Evolutionary conservation across 2,797 vertebrate genomes (phyloP).

Genomic region (Etheostoma perlongum): DNA sequence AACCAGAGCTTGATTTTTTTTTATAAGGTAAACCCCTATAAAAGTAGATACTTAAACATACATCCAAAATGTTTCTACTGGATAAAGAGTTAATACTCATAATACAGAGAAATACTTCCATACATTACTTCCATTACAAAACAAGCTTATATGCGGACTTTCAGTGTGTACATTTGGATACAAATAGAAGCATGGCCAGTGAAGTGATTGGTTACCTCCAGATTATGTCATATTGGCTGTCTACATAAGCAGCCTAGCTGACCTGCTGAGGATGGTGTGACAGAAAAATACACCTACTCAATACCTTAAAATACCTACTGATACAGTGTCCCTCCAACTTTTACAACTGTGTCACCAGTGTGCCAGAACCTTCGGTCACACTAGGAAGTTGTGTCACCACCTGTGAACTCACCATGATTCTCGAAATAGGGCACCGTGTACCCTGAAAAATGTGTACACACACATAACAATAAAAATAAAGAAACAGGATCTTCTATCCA

Average conservation of each 20-base stretch:
- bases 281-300: not conserved
- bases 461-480: not conserved
- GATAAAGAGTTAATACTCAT: too few species aligned
- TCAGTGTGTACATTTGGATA: not conserved
- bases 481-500: not conserved
- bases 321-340: not conserved
- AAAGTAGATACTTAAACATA: too few species aligned
- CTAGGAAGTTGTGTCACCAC: conserved; percentile 27
- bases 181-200: not conserved
- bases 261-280: not conserved
- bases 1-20: too few species aligned
- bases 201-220: not conserved
- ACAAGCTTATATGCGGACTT: not conserved
- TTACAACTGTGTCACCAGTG: conserved; percentile 29
- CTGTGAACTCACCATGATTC: conserved; percentile 45
- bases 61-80: too few species aligned
- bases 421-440: conserved; percentile 30
- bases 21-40: too few species aligned
- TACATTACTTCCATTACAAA: not conserved
- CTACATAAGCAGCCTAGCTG: not conserved
- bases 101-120: not conserved
- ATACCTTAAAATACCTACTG: not conserved
- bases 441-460: conserved; percentile 14
- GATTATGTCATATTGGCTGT: not conserved
- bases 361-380: conserved; percentile 23